Base-by-base conservation (phyloP, 2,113 vertebrate species). In the Sardina pilchardus region DNA sequence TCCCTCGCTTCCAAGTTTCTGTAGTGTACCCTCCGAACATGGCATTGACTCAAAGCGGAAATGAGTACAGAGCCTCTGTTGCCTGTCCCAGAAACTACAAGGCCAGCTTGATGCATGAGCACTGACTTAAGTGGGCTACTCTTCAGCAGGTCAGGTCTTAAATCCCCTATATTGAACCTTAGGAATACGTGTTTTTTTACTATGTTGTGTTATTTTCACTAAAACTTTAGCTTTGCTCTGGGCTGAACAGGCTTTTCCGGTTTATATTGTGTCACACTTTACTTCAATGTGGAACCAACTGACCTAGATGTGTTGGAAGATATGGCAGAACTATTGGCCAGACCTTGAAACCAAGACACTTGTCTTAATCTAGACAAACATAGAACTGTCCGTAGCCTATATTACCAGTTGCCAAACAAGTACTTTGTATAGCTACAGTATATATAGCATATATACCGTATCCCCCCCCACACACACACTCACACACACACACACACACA, bases 11-110 rank as follows among this genome's bases (percentile, higher is more conserved):
- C 45, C 80, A 10, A 75, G 48, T 59, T 44, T 50, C 44, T 82
- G 30, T 48, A 78, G 30, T 36, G 71, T 17, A 14, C 71, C 39
- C 71, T 78, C 30, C 36, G 30, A 78, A 78, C 71, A 78, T 78
- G 71, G 71, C 71, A 34, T 16, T 36, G 16, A 78, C 71, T 78
- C 34, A 78, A 78, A 36, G 71, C 71, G 36, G 34, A 78, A 78
- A 78, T 78, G 71, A 78, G 71, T 78, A 17, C 71, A 78, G 71
- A 30, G 71, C 71, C 71, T 78, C 44, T 82, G 85, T 42, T 81
- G 17, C n/a, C 6, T n/a, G 19, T 34, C 47, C 50, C 71, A 45
- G 71, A 44, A 84, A 47, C 39, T 44, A 30, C 3, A 19, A 24
- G 47, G 82, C 47, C 56, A 78, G 78, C 36, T 45, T 48, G 80